These are phyloP conservation scores for Protophormia terraenovae DNA, from an alignment of 2,888 invertebrate genomes.

Conservation along the genomic window DNA sequence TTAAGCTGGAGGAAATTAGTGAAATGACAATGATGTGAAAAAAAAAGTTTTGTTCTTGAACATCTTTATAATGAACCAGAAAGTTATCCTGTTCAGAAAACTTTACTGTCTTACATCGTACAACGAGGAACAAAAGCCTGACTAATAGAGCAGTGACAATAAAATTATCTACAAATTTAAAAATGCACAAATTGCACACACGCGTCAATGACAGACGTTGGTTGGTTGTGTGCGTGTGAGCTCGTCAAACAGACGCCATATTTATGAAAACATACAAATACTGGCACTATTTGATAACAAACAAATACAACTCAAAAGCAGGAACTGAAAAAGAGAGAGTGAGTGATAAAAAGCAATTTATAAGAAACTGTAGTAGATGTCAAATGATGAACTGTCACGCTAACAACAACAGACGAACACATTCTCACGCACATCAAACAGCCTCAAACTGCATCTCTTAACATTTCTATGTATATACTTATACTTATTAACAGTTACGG, in stretches of 20 bases:
- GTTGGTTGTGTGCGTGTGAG: background rate
- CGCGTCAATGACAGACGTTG: conserved; percentile 55
- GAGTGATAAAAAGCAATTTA: conserved; percentile 12
- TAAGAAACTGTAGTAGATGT: conserved; percentile 9
- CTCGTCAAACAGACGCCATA: conserved; percentile 37
- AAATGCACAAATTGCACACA: conserved; percentile 67
- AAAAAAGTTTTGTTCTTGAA: no score
- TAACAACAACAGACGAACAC: background rate
- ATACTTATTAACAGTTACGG: conserved; percentile 27
- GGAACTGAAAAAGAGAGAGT: background rate
- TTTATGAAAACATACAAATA: conserved; percentile 26
- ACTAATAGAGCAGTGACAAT: conserved; percentile 64
- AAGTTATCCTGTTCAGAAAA: no score
- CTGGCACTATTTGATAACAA: background rate
- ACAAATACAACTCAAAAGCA: background rate
- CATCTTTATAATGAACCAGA: no score
- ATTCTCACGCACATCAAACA: conserved; percentile 23
- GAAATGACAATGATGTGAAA: no score
- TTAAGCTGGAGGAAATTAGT: background rate
- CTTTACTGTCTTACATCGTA: background rate
- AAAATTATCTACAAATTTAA: conserved; percentile 61
- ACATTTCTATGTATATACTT: background rate
- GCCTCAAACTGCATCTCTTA: background rate
- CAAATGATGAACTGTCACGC: conserved; percentile 63
- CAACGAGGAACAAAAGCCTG: conserved; percentile 30